Percentiles rank a stretch among this genome's conserved stretches.
phyloP scores from a whole-genome alignment of 2,888 invertebrate species.

The Eristalis tenax region DNA sequence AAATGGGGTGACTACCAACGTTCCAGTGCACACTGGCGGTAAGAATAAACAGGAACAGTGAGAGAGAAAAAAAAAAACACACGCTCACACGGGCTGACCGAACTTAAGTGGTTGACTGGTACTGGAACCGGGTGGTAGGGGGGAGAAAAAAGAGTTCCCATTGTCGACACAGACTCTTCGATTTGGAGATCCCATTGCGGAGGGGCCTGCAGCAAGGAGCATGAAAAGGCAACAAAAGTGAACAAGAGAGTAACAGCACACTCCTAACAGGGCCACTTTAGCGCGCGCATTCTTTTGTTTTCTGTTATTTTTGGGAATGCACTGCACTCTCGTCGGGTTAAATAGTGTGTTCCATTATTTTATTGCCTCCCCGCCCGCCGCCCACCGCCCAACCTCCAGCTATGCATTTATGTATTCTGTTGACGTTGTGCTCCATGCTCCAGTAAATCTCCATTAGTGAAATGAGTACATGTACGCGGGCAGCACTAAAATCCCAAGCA shows the following conservation, averaged over 20 bases:
- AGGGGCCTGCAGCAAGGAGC: slow-evolving; percentile 1
- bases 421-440: slow-evolving; percentile 54
- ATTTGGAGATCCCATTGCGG: neutral
- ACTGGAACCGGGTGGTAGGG: neutral
- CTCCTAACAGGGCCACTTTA: slow-evolving; percentile 60
- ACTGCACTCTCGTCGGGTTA: slow-evolving; percentile 27
- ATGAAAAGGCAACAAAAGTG: neutral
- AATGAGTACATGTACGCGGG: slow-evolving; percentile 4
- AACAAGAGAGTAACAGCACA: slow-evolving; percentile 33
- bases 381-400: neutral
- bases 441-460: slow-evolving; percentile 69
- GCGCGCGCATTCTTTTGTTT: slow-evolving; percentile 3
- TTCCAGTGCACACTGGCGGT: neutral
- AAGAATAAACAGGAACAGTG: slow-evolving; percentile 1
- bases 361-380: slow-evolving; percentile 42
- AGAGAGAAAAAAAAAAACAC: neutral
- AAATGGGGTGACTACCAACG: slow-evolving; percentile 30
- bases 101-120: neutral
- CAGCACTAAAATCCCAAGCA: slow-evolving; percentile 6
- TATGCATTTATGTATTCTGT: slow-evolving; percentile 59
- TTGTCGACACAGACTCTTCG: slow-evolving; percentile 43
- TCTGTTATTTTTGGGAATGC: neutral
- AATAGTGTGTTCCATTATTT: slow-evolving; percentile 69
- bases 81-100: neutral
- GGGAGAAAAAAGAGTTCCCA: slow-evolving; percentile 1